phyloP scores from a whole-genome alignment of 2,888 invertebrate genomes.

The Geotrupes spiniger region DNA sequence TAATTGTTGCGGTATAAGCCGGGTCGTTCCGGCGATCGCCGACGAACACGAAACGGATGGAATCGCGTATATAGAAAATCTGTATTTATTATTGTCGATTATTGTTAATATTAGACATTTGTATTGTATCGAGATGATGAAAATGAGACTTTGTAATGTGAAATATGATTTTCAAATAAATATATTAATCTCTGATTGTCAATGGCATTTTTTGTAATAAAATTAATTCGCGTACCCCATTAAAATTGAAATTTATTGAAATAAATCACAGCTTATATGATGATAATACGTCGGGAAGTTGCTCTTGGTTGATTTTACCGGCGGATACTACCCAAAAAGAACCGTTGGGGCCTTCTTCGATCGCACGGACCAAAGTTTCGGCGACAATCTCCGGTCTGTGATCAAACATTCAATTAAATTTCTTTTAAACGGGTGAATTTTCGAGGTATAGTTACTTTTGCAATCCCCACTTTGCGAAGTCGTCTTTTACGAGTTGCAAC shows the following conservation, averaged over 20 bases:
- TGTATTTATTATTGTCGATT: constrained; percentile 22
- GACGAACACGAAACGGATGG: constrained; percentile 6
- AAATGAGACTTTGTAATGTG: constrained; percentile 14
- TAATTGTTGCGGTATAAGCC: neutral
- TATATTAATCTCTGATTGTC: constrained; percentile 9
- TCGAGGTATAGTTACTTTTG: constrained; percentile 24
- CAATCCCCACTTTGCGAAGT: constrained; percentile 9
- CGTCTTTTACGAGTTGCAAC: constrained; percentile 3
- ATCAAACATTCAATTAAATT: neutral
- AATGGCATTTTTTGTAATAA: too few relatives aligned
- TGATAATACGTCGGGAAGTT: neutral
- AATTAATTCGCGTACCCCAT: too few relatives aligned
- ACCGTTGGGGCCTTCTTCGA: constrained; percentile 47
- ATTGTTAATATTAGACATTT: constrained; percentile 20
- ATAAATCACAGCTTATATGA: too few relatives aligned
- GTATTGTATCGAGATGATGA: constrained; percentile 7
- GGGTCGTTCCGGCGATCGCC: constrained; percentile 2
- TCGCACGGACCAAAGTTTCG: constrained; percentile 44
- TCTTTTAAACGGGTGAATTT: too few relatives aligned
- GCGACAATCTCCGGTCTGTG: constrained; percentile 46
- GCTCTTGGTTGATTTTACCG: constrained; percentile 18
- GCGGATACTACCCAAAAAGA: constrained; percentile 51
- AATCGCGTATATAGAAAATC: constrained; percentile 9
- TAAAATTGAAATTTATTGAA: too few relatives aligned
- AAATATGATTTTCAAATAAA: constrained; percentile 18